Evolutionary conservation across 1,140 invertebrate species (phyloP).

Genomic region (Drosophila simulans): DNA sequence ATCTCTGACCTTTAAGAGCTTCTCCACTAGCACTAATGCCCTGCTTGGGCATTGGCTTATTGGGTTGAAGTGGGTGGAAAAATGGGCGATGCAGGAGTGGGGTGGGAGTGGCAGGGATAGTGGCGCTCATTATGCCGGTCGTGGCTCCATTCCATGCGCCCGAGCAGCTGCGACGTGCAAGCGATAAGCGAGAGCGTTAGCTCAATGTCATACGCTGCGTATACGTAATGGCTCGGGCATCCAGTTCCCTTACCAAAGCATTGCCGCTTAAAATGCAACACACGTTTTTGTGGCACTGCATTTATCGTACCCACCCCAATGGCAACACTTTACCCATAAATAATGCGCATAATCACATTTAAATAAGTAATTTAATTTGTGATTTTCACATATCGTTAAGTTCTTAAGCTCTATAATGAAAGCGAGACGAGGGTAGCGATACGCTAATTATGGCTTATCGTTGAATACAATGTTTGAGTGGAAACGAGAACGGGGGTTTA

Average conservation of each 20-base stretch:
- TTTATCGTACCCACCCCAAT: constrained; percentile 53
- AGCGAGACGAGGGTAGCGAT: constrained; percentile 4
- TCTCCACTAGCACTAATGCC: constrained; percentile 44
- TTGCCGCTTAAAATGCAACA: constrained; percentile 67
- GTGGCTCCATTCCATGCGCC: constrained; percentile 64
- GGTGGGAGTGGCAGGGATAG: constrained; percentile 4
- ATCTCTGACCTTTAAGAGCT: constrained; percentile 16
- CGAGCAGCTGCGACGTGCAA: constrained; percentile 71
- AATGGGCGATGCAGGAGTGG: constrained; percentile 12
- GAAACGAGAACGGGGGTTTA: background rate
- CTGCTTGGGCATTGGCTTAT: constrained; percentile 50
- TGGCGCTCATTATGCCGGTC: constrained; percentile 73
- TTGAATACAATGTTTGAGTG: constrained; percentile 7
- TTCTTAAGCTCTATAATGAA: constrained; percentile 52
- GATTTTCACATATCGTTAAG: constrained; percentile 77
- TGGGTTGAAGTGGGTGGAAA: constrained; percentile 27
- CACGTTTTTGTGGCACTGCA: constrained; percentile 73
- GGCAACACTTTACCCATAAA: constrained; percentile 56
- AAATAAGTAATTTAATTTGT: constrained; percentile 82
- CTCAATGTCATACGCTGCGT: constrained; percentile 72
- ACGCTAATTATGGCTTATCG: constrained; percentile 9
- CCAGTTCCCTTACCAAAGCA: constrained; percentile 10
- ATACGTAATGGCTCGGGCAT: constrained; percentile 61
- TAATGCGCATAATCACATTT: constrained; percentile 80
- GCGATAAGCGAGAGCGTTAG: constrained; percentile 71